phyloP scores from a whole-genome alignment of 2,888 invertebrate species.

The Tipula confusa region DNA sequence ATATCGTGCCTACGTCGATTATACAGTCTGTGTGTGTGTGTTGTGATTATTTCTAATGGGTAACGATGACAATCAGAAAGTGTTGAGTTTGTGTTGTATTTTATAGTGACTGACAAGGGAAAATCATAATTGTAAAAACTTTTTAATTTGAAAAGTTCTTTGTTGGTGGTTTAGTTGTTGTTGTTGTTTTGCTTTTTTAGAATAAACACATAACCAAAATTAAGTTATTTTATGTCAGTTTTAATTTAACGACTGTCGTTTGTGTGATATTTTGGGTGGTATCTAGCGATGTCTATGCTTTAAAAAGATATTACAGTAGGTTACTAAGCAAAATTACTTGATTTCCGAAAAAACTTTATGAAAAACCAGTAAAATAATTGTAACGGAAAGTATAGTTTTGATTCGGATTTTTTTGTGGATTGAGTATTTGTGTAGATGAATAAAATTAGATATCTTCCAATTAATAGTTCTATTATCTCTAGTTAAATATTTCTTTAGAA shows the following conservation, averaged over 20 bases:
- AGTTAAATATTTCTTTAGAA: too few species aligned
- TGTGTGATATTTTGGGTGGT: neutral
- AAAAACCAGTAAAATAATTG: too few species aligned
- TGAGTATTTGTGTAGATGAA: too few species aligned
- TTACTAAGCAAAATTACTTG: too few species aligned
- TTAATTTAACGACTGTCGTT: neutral
- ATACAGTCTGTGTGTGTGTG: neutral
- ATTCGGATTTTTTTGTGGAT: too few species aligned
- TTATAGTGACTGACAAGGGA: neutral
- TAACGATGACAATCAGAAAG: neutral
- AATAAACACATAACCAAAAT: neutral
- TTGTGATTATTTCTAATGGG: constrained; percentile 20
- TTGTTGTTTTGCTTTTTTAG: neutral
- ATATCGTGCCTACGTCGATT: neutral
- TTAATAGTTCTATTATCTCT: too few species aligned
- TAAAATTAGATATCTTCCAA: too few species aligned
- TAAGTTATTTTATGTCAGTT: neutral
- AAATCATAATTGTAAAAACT: constrained; percentile 6
- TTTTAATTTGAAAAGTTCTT: constrained; percentile 6
- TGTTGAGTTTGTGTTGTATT: neutral
- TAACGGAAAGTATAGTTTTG: too few species aligned
- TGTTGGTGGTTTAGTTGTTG: neutral
- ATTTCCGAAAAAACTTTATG: too few species aligned
- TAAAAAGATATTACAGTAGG: too few species aligned
- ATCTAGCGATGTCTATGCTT: neutral